A percentile compares a stretch with the other conserved stretches of the same genome.
These are phyloP conservation scores for Octodonta nipae DNA, from an alignment of 2,888 invertebrate species.

Conservation along the genomic window DNA sequence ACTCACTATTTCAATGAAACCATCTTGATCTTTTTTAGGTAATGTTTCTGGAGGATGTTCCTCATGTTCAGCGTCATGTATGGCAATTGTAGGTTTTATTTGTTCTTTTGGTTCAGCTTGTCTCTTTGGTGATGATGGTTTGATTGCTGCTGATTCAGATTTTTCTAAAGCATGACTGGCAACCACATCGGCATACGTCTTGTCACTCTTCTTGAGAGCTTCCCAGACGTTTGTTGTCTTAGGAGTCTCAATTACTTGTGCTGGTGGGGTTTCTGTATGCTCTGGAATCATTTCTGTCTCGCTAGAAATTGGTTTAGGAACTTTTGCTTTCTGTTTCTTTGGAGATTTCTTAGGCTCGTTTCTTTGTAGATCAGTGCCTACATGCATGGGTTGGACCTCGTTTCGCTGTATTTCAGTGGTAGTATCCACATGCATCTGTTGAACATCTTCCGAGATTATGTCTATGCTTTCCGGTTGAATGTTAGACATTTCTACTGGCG, in stretches of 20 bases:
- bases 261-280: background rate
- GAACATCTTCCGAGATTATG: too few relatives aligned
- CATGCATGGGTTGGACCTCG: too few relatives aligned
- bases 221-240: slow-evolving; percentile 37
- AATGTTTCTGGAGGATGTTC: background rate
- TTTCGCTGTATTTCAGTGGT: too few relatives aligned
- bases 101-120: background rate
- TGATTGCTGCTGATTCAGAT: slow-evolving; percentile 9
- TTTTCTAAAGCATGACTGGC: slow-evolving; percentile 35
- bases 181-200: slow-evolving; percentile 58
- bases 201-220: slow-evolving; percentile 40
- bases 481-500: too few relatives aligned
- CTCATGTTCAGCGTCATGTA: background rate
- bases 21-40: background rate
- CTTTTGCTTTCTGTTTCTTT: slow-evolving; percentile 3
- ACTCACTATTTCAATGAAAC: slow-evolving; percentile 1
- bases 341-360: slow-evolving; percentile 5
- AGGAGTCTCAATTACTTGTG: background rate
- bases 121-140: background rate
- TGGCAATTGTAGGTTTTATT: background rate
- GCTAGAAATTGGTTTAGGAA: background rate
- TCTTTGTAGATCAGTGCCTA: too few relatives aligned
- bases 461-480: too few relatives aligned
- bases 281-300: background rate
- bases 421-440: too few relatives aligned